A percentile compares a stretch with the other conserved stretches of the same genome.
These are phyloP conservation scores for Vanessa tameamea DNA, from an alignment of 1,140 invertebrate genomes.

Conservation along the genomic window DNA sequence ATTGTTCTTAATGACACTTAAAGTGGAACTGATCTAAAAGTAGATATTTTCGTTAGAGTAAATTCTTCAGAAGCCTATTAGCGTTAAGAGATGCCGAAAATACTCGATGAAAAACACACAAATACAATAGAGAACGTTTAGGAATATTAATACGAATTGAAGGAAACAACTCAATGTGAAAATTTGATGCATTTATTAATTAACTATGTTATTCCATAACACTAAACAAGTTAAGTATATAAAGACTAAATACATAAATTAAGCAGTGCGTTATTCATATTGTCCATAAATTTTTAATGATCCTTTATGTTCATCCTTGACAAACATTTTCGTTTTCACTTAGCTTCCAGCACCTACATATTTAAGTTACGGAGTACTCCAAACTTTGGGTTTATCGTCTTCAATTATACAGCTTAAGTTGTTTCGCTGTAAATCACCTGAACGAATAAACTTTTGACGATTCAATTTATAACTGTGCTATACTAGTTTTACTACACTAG, in stretches of 20 bases:
- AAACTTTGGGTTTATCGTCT: conserved; percentile 28
- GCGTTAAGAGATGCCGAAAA: neutral
- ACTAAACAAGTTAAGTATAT: neutral
- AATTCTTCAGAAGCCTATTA: neutral
- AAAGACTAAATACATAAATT: neutral
- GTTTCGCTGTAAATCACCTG: conserved; percentile 27
- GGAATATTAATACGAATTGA: too few relatives aligned
- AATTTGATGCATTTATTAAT: too few relatives aligned
- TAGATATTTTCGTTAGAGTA: neutral
- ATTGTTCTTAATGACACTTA: neutral
- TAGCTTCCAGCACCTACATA: conserved; percentile 24
- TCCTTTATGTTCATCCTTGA: conserved; percentile 18
- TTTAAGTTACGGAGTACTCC: conserved; percentile 21
- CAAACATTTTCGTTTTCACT: conserved; percentile 28
- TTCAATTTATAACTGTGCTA: neutral
- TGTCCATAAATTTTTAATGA: conserved; percentile 27
- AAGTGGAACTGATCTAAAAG: neutral
- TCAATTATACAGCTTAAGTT: conserved; percentile 28
- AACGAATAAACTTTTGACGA: conserved; percentile 21
- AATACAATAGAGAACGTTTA: neutral
- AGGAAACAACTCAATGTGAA: too few relatives aligned
- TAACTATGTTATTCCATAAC: too few relatives aligned
- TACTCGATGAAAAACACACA: neutral
- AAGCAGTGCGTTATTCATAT: neutral
- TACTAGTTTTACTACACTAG: conserved; percentile 1